These are phyloP conservation scores for Gallinago nigripennis DNA, from an alignment of 2,797 vertebrate genomes.

Conservation along the genomic window DNA sequence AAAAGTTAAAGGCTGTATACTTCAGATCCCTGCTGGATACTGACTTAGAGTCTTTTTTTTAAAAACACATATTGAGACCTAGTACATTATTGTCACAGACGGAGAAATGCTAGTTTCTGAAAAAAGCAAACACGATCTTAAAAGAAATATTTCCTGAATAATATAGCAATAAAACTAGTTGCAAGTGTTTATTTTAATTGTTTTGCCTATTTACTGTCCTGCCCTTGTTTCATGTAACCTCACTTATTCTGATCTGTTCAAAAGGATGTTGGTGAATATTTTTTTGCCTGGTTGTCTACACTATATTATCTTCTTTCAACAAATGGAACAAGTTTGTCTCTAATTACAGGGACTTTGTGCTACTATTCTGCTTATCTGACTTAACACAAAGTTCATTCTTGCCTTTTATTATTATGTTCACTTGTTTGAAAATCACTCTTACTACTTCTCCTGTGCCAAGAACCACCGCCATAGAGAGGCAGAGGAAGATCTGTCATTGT, in stretches of 20 bases:
- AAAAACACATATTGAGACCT: not conserved
- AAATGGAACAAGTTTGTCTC: not conserved
- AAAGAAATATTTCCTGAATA: not conserved
- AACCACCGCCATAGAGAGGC: not conserved
- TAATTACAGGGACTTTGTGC: not conserved
- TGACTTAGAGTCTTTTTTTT: not conserved
- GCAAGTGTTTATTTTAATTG: not conserved
- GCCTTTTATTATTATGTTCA: accelerated
- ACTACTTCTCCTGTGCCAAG: not conserved
- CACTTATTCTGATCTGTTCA: not conserved
- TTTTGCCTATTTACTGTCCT: not conserved
- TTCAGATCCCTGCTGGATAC: not conserved
- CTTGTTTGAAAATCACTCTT: not conserved
- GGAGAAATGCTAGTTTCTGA: not conserved
- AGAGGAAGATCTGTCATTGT: not conserved
- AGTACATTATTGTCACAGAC: not conserved
- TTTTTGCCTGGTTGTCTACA: not conserved
- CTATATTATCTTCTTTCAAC: not conserved
- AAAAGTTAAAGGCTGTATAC: not conserved
- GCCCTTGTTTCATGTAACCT: not conserved
- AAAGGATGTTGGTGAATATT: not conserved
- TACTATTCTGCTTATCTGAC: not conserved
- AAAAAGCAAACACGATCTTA: not conserved
- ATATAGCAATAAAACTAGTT: not conserved
- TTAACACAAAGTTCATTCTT: not conserved